Conservation (phyloP, 2,113 vertebrate species). For the Aspiorhynchus laticeps region DNA sequence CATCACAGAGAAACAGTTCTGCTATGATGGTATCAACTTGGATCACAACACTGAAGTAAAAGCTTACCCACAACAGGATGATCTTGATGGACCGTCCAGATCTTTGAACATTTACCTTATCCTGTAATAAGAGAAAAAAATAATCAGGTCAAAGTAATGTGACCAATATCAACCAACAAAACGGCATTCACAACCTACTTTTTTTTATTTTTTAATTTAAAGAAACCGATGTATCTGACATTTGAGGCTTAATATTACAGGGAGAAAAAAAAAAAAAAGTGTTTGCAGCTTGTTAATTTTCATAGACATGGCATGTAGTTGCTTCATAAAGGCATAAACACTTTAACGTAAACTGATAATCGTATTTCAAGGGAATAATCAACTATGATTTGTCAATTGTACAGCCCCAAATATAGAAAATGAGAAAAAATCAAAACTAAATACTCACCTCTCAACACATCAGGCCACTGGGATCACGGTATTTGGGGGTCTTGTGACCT, state of each 20-base stretch:
- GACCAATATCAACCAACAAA: no score
- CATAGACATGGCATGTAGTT: no score
- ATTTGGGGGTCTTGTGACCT: neutral
- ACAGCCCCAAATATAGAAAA: no score
- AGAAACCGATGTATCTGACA: no score
- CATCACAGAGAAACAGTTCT: slow-evolving; percentile 70
- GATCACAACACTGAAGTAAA: neutral
- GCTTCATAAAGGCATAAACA: no score
- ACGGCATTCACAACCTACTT: neutral
- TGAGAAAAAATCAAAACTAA: neutral
- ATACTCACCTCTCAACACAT: neutral
- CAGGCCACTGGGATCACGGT: neutral
- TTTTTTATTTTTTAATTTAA: no score
- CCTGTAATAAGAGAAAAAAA: neutral
- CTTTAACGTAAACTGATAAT: no score
- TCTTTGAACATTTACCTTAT: neutral
- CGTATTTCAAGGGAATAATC: no score
- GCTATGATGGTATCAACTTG: slow-evolving; percentile 75
- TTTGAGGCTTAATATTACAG: no score
- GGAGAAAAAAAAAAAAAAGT: no score
- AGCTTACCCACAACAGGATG: neutral
- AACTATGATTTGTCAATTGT: no score
- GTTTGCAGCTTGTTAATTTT: no score
- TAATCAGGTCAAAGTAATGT: neutral
- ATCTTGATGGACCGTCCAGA: neutral